Conservation (phyloP, 2,113 vertebrate genomes). For the Coptodon rendalli region DNA sequence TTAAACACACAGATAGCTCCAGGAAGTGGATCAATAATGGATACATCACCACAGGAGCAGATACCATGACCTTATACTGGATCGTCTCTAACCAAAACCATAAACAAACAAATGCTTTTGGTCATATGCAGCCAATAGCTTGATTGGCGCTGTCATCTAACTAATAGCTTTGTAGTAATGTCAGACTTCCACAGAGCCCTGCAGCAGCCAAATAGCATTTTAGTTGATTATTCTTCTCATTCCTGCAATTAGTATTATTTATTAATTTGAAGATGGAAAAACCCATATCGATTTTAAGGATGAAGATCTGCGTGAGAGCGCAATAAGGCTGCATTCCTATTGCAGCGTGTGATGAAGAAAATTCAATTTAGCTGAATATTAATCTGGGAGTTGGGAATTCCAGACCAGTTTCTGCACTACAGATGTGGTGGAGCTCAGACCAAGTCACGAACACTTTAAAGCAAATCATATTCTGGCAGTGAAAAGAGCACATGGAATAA, state of each 20-base stretch:
- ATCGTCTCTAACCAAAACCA: constrained; percentile 16
- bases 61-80: constrained; percentile 44
- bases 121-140: not conserved
- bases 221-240: not conserved
- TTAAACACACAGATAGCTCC: constrained; percentile 62
- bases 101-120: constrained; percentile 38
- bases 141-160: not conserved
- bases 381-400: constrained; percentile 39
- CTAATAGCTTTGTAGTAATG: not conserved
- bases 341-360: not conserved
- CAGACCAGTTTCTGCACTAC: constrained; percentile 4
- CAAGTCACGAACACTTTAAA: not conserved
- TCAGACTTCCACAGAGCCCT: not conserved
- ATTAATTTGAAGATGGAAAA: not conserved
- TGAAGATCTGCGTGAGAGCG: not conserved
- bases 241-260: not conserved
- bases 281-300: not conserved
- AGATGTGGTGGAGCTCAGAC: not conserved
- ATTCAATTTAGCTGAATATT: constrained; percentile 33
- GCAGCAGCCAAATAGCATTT: not conserved
- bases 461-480: not conserved
- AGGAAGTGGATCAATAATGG: constrained; percentile 62
- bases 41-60: constrained; percentile 55
- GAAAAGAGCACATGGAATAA: not conserved
- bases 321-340: not conserved